A percentile compares a stretch with the other conserved stretches of the same genome.
Evolutionary conservation across 2,113 vertebrate species (phyloP).

Genomic region (Coracopsis vasa): DNA sequence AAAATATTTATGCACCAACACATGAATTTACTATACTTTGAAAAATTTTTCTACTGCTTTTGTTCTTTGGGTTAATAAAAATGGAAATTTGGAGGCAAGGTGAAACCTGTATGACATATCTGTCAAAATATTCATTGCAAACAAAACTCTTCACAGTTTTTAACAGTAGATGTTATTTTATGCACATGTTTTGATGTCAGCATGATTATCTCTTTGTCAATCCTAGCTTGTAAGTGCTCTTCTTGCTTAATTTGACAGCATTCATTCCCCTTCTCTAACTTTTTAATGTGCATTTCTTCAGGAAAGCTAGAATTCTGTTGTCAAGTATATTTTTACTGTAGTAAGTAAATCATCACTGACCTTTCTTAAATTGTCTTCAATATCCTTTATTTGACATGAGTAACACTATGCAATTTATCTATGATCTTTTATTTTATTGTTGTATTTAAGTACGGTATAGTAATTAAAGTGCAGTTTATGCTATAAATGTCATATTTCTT

Average conservation of each 20-base stretch:
- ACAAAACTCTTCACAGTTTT: conserved; percentile 32
- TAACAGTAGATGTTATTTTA: conserved; percentile 7
- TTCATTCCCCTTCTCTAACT: conserved; percentile 13
- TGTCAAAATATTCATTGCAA: conserved; percentile 61
- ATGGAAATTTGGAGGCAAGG: conserved; percentile 21
- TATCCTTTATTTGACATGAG: background rate
- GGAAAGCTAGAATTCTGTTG: background rate
- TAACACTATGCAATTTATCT: background rate
- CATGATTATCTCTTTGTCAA: conserved; percentile 13
- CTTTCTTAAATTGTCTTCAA: background rate
- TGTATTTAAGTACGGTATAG: background rate
- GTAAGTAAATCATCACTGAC: background rate
- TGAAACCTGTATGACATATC: conserved; percentile 19
- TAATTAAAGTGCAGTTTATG: background rate
- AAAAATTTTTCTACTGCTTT: background rate
- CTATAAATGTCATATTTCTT: background rate
- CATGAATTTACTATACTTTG: background rate
- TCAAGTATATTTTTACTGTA: background rate
- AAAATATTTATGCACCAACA: background rate
- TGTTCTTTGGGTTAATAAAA: conserved; percentile 3
- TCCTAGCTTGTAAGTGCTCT: background rate
- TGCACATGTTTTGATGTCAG: conserved; percentile 45
- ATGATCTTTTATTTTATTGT: background rate
- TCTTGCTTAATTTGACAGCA: conserved; percentile 11
- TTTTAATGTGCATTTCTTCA: background rate